Evolutionary conservation across 2,113 vertebrate species (phyloP), one percentile per base, ranked within the genome.

Genomic region (Tragelaphus strepsiceros): DNA sequence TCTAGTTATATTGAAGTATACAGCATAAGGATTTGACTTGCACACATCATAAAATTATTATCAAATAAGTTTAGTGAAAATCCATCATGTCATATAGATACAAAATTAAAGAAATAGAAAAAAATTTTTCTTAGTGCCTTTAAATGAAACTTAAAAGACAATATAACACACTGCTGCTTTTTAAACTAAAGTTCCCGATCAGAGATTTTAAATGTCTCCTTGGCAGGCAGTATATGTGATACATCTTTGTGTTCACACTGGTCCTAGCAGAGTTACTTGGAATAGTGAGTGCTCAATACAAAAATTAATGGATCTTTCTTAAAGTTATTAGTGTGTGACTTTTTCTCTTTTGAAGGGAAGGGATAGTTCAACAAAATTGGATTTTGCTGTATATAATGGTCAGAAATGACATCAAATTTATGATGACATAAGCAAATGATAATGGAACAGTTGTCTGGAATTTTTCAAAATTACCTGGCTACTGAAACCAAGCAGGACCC

Each of bases 401-500:
- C 89, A 32, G 51, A 87, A 96, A 95, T 32, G 58, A 88, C 22
- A 80, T 32, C 88, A 58, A 67, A 11, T 61, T 83, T 96, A n/a
- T 81, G 53, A 92, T 91, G 51, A 56, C 13, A 94, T 85, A 89
- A 71, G 49, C 59, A 85, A 93, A 95, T 95, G 39, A 93, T 91
- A 92, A 90, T 62, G 59, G 21, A 78, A 90, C 7, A 39, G 35
- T 86, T 91, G 56, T 53, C 64, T 95, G 77, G 77, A 95, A 88
- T 88, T 96, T 97, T 28, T 4, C 19, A 39, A 96, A 90, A 61
- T 88, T 74, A 61, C 51, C 24, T 88, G 61, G 46, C 67, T 39
- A 74, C 67, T 74, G 67, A 39, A 74, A 13, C 67, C 67, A 39
- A 74, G 35, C 35, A 74, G 35, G 67, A 71, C 67, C 10, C 19